Evolutionary conservation across 1,140 invertebrate species (phyloP).

Genomic region (Nomia melanderi): DNA sequence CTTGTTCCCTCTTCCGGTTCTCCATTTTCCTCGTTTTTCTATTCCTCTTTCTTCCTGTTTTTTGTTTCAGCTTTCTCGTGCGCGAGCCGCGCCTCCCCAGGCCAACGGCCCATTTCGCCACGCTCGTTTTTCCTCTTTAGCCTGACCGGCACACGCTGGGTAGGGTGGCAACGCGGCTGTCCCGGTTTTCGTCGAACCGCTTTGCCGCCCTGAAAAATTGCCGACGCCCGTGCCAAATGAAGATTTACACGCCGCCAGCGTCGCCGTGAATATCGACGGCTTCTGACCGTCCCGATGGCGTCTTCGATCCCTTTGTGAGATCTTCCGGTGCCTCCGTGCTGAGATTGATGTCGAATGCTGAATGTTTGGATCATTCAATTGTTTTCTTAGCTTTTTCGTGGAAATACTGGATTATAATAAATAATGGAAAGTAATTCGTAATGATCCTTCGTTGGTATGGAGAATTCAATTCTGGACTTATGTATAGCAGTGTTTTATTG

Average conservation of each 20-base stretch:
- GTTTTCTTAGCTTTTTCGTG: too few species aligned
- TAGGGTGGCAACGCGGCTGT: not conserved
- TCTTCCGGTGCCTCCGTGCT: not conserved
- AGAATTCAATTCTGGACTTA: too few species aligned
- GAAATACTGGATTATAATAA: too few species aligned
- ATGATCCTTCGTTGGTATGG: too few species aligned
- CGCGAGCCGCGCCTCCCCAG: not conserved
- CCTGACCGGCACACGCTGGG: not conserved
- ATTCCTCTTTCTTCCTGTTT: not conserved
- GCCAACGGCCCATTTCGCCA: conserved; percentile 4
- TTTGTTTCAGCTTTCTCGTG: not conserved
- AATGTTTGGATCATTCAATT: too few species aligned
- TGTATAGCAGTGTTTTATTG: too few species aligned
- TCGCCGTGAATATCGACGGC: not conserved
- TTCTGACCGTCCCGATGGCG: not conserved
- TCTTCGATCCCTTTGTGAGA: not conserved
- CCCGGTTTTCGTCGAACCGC: conserved; percentile 21
- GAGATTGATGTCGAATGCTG: too few species aligned
- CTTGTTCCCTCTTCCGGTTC: not conserved
- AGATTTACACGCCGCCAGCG: conserved; percentile 2
- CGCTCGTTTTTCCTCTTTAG: conserved; percentile 40
- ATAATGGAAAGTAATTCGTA: too few species aligned
- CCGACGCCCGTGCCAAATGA: conserved; percentile 3
- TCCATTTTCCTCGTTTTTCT: not conserved
- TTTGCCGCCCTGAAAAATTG: conserved; percentile 9